Conservation (phyloP, 1,140 invertebrate genomes). For the Drosophila rhopaloa region DNA sequence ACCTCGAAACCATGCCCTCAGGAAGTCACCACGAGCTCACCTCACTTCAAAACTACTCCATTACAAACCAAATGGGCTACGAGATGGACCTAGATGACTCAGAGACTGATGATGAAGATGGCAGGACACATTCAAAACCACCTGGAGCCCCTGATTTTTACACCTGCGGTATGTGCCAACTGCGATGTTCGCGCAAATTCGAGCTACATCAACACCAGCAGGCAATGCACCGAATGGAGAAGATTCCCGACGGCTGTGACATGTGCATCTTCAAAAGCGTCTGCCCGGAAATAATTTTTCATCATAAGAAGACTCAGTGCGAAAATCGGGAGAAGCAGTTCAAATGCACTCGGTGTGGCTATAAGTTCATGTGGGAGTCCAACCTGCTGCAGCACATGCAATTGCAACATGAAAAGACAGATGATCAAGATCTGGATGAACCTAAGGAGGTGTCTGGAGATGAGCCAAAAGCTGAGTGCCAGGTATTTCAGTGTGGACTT, state of each 20-base stretch:
- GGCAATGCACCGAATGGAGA: slow-evolving; percentile 71
- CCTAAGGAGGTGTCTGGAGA: slow-evolving; percentile 23
- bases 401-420: slow-evolving; percentile 77
- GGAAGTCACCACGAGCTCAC: slow-evolving; percentile 43
- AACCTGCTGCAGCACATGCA: slow-evolving; percentile 85
- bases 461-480: slow-evolving; percentile 54
- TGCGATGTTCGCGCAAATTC: slow-evolving; percentile 81
- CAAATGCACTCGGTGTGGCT: slow-evolving; percentile 85
- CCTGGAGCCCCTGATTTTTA: slow-evolving; percentile 57
- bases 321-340: slow-evolving; percentile 69
- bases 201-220: slow-evolving; percentile 76
- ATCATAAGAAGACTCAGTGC: slow-evolving; percentile 67
- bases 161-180: slow-evolving; percentile 85
- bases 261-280: slow-evolving; percentile 72
- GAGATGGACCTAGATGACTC: slow-evolving; percentile 76
- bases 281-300: slow-evolving; percentile 57
- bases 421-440: slow-evolving; percentile 16
- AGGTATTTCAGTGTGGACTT: slow-evolving; percentile 85
- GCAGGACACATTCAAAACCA: slow-evolving; percentile 22
- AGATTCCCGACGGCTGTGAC: slow-evolving; percentile 62
- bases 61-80: slow-evolving; percentile 73
- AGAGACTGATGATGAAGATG: slow-evolving; percentile 66
- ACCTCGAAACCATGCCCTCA: slow-evolving; percentile 39
- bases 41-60: slow-evolving; percentile 71
- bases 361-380: slow-evolving; percentile 85